Conservation (phyloP, 2,888 invertebrate genomes). For the Coelopa pilipes region DNA sequence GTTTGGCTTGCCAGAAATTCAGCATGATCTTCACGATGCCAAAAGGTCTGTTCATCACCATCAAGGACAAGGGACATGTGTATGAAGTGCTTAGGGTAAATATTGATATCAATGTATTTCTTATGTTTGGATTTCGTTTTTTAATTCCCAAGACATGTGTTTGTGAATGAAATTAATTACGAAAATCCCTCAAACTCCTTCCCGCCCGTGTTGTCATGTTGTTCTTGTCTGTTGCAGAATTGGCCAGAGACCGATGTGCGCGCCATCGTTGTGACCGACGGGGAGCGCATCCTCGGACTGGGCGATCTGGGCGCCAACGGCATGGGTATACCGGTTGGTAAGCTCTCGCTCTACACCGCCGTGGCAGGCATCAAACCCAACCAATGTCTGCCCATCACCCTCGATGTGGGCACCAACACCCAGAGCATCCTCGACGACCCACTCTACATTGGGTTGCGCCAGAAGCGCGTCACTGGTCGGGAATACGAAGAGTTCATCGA, state of each 20-base stretch:
- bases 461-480: constrained; percentile 83
- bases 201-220: not conserved
- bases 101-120: not conserved
- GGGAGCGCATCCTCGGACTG: constrained; percentile 96
- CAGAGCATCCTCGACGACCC: constrained; percentile 89
- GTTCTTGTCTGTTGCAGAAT: constrained; percentile 51
- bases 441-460: constrained; percentile 91
- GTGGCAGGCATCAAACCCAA: constrained; percentile 96
- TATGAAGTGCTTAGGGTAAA: constrained; percentile 92
- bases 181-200: not conserved
- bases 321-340: constrained; percentile 99
- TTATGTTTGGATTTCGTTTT: no score
- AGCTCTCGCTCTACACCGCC: constrained; percentile 95
- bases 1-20: constrained; percentile 96
- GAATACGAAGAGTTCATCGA: constrained; percentile 94
- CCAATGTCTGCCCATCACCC: constrained; percentile 92
- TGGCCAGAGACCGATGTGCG: constrained; percentile 89
- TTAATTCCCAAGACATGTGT: no score
- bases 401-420: constrained; percentile 94
- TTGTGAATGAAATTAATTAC: not conserved
- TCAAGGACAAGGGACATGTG: constrained; percentile 94
- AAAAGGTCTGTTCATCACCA: constrained; percentile 94
- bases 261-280: constrained; percentile 96
- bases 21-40: constrained; percentile 91
- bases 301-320: constrained; percentile 98